These are phyloP conservation scores for Sinocyclocheilus grahami DNA, from an alignment of 2,113 vertebrate species.

Conservation along the genomic window DNA sequence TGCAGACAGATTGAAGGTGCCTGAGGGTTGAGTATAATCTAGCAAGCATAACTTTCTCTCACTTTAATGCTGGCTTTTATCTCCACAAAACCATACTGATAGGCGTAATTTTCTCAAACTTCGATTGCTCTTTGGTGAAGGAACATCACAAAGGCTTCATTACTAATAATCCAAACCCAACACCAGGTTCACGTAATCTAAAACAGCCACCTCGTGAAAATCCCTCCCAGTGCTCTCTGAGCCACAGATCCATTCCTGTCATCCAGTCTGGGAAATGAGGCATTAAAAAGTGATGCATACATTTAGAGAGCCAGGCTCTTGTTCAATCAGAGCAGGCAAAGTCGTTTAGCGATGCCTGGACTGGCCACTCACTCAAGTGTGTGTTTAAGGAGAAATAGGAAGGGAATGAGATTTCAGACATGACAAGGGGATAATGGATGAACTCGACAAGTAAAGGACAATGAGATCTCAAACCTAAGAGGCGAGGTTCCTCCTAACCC, in stretches of 20 bases:
- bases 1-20: slow-evolving; percentile 10
- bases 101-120: background rate
- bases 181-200: slow-evolving; percentile 11
- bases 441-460: slow-evolving; percentile 14
- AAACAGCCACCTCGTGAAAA: background rate
- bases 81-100: background rate
- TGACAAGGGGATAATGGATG: slow-evolving; percentile 33
- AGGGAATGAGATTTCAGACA: slow-evolving; percentile 21
- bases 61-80: background rate
- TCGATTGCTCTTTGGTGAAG: background rate
- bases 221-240: background rate
- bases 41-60: background rate
- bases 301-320: slow-evolving; percentile 67
- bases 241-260: slow-evolving; percentile 57
- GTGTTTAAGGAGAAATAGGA: slow-evolving; percentile 33
- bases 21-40: slow-evolving; percentile 32
- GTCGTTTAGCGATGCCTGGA: slow-evolving; percentile 50
- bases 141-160: background rate
- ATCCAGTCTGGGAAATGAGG: slow-evolving; percentile 67
- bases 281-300: slow-evolving; percentile 72
- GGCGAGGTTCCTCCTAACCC: background rate
- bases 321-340: slow-evolving; percentile 67
- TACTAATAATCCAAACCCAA: slow-evolving; percentile 6
- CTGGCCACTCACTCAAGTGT: slow-evolving; percentile 37
- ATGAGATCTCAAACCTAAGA: slow-evolving; percentile 30